These are phyloP conservation scores for Agrochola circellaris DNA, from an alignment of 2,888 invertebrate genomes.

Conservation along the genomic window DNA sequence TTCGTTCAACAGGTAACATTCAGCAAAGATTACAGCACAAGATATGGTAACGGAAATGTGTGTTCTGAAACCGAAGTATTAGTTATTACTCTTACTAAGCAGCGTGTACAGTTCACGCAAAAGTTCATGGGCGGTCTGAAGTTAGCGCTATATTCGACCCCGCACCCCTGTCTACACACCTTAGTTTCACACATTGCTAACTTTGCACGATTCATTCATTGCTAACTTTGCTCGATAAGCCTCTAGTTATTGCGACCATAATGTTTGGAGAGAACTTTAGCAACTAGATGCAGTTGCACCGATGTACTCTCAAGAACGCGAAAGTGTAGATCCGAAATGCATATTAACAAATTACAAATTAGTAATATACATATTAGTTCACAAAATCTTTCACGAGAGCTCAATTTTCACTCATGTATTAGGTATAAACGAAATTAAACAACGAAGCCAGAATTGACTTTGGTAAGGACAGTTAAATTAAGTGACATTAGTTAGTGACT, in stretches of 20 bases:
- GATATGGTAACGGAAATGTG: neutral
- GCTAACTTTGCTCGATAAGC: neutral
- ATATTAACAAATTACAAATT: neutral
- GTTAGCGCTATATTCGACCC: no score
- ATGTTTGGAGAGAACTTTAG: neutral
- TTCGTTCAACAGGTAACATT: neutral
- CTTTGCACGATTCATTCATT: neutral
- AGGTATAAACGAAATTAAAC: neutral
- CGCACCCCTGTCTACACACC: neutral
- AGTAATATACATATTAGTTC: no score
- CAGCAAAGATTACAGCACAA: conserved; percentile 1
- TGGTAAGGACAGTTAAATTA: neutral
- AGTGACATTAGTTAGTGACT: neutral
- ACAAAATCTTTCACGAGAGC: neutral
- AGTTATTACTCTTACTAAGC: neutral
- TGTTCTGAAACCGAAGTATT: neutral
- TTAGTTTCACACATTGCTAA: neutral
- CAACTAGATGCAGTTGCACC: neutral
- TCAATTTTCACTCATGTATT: neutral
- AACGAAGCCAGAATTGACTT: neutral
- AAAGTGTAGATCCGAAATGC: neutral
- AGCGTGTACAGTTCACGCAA: neutral
- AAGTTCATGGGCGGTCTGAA: neutral
- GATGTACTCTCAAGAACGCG: neutral
- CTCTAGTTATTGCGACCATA: neutral